Conservation (phyloP, 2,797 vertebrate species). For the Tolypeutes matacus region DNA sequence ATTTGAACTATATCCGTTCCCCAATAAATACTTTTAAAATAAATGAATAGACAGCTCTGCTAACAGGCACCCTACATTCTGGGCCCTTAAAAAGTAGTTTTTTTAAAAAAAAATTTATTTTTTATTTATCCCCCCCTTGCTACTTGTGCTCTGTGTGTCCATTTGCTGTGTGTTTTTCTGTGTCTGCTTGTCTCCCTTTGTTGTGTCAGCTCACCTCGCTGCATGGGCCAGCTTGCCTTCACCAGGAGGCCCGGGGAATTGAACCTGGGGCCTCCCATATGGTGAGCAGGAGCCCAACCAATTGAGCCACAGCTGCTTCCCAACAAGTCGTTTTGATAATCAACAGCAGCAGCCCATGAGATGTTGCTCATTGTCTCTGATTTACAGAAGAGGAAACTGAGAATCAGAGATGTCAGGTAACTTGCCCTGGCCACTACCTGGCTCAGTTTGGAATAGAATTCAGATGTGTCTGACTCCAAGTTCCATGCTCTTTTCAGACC, state of each 20-base stretch:
- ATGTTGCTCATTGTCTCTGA: not conserved
- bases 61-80: not conserved
- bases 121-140: too few species aligned
- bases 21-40: not conserved
- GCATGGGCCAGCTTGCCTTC: too few species aligned
- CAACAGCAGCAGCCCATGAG: not conserved
- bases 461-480: not conserved
- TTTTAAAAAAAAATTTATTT: too few species aligned
- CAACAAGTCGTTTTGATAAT: not conserved
- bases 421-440: not conserved
- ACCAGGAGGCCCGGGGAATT: too few species aligned
- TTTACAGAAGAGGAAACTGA: not conserved
- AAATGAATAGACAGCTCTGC: not conserved
- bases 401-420: not conserved
- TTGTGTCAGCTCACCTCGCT: too few species aligned
- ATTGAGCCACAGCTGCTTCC: too few species aligned
- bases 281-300: too few species aligned
- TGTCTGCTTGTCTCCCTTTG: too few species aligned
- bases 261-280: too few species aligned
- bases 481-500: not conserved
- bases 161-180: too few species aligned
- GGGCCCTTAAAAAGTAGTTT: not conserved
- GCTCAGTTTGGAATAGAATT: not conserved
- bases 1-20: too few species aligned
- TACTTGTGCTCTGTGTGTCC: too few species aligned